phyloP scores from a whole-genome alignment of 2,113 vertebrate species.

The Anoura caudifer region DNA sequence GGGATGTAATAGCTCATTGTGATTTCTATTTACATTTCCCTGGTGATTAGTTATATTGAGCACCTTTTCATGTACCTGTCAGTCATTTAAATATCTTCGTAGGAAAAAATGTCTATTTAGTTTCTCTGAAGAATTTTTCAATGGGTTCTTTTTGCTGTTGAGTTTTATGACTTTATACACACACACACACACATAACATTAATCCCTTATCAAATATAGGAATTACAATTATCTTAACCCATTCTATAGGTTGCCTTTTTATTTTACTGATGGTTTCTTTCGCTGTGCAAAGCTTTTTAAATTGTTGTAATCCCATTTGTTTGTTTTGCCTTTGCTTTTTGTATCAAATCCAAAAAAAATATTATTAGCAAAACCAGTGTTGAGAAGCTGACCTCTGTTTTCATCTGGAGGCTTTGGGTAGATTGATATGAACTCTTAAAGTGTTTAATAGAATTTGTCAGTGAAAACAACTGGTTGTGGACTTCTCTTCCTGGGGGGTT shows the following conservation, averaged over 20 bases:
- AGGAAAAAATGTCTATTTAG: neutral
- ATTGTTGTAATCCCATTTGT: neutral
- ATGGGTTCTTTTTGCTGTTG: neutral
- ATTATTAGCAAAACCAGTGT: neutral
- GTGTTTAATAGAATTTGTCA: neutral
- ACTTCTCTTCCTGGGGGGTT: neutral
- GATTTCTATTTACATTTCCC: neutral
- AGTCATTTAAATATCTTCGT: neutral
- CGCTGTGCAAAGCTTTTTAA: neutral
- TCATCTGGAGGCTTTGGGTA: neutral
- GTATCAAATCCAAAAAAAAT: neutral
- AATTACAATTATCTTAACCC: neutral
- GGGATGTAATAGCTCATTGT: neutral
- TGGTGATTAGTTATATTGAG: neutral
- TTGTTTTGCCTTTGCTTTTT: neutral
- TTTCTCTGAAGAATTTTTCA: neutral
- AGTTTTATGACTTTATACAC: neutral
- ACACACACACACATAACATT: neutral
- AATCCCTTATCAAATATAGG: neutral
- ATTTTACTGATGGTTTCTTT: neutral
- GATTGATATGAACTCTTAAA: neutral
- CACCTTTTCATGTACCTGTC: neutral
- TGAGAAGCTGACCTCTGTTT: neutral
- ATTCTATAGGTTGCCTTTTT: neutral
- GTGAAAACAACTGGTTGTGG: neutral